Evolutionary conservation across 1,140 invertebrate species (phyloP).

Genomic region (Campoletis sonorensis): DNA sequence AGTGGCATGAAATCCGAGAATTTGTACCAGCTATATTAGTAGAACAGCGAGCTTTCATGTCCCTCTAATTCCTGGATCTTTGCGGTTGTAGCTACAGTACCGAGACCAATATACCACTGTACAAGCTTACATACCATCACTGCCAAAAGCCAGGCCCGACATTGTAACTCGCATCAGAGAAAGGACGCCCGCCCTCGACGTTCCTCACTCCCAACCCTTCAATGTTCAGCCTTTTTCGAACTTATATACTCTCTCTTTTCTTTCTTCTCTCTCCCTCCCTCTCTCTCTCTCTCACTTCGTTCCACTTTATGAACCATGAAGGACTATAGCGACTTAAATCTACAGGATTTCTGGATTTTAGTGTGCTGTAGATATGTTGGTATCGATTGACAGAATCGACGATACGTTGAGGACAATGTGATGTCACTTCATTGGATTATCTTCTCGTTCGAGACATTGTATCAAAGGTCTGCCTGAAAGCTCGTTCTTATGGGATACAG

Average conservation of each 20-base stretch:
- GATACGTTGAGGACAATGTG: background rate
- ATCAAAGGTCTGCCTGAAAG: no score
- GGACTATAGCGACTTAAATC: background rate
- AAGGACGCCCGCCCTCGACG: background rate
- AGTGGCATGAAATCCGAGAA: background rate
- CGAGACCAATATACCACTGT: background rate
- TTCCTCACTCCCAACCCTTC: background rate
- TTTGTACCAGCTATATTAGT: background rate
- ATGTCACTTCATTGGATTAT: background rate
- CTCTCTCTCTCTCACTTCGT: background rate
- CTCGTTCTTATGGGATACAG: no score
- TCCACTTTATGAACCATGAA: background rate
- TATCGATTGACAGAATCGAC: background rate
- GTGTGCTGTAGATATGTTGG: background rate
- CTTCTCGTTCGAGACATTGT: background rate
- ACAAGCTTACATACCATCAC: background rate
- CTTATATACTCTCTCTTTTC: no score
- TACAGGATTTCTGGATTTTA: background rate
- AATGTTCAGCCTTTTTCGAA: background rate
- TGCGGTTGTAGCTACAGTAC: background rate
- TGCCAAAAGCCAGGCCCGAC: no score
- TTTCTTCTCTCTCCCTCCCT: no score
- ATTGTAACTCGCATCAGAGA: background rate
- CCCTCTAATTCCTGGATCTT: constrained; percentile 7
- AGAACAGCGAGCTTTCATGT: background rate